These are phyloP conservation scores for Thymelicus lineola DNA, from an alignment of 2,888 invertebrate species.

Conservation along the genomic window DNA sequence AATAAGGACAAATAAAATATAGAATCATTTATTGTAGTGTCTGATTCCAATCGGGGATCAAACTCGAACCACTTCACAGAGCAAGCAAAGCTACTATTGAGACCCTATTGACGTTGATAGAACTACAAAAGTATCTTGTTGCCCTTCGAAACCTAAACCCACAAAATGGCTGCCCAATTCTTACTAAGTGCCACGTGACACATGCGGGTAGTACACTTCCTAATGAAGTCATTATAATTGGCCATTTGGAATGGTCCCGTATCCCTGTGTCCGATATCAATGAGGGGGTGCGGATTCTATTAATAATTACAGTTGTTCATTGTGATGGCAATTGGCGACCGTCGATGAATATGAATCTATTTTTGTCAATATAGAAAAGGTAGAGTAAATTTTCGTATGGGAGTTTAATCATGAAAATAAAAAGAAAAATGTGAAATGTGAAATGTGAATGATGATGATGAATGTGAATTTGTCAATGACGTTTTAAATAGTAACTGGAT, in stretches of 20 bases:
- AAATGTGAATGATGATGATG: too few species aligned
- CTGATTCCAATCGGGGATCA: too few species aligned
- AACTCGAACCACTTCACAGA: too few species aligned
- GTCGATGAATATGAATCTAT: constrained; percentile 5
- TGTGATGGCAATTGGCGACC: not conserved
- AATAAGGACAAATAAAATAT: too few species aligned
- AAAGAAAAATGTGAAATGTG: too few species aligned
- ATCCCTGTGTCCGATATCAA: constrained; percentile 40
- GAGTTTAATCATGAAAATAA: too few species aligned
- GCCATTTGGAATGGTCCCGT: constrained; percentile 61
- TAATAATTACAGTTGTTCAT: constrained; percentile 20
- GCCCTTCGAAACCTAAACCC: constrained; percentile 9
- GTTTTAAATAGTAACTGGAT: too few species aligned
- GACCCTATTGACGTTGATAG: not conserved
- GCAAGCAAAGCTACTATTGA: not conserved
- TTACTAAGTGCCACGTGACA: constrained; percentile 46
- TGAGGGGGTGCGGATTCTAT: constrained; percentile 14
- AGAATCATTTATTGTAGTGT: too few species aligned
- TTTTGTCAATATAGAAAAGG: not conserved
- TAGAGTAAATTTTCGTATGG: too few species aligned
- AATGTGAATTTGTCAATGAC: too few species aligned
- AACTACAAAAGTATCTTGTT: not conserved
- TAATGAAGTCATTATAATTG: constrained; percentile 77
- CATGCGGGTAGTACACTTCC: constrained; percentile 53
- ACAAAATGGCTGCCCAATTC: constrained; percentile 37